Evolutionary conservation across 2,797 vertebrate species (phyloP).

Genomic region (Microctenopoma lineatum): DNA sequence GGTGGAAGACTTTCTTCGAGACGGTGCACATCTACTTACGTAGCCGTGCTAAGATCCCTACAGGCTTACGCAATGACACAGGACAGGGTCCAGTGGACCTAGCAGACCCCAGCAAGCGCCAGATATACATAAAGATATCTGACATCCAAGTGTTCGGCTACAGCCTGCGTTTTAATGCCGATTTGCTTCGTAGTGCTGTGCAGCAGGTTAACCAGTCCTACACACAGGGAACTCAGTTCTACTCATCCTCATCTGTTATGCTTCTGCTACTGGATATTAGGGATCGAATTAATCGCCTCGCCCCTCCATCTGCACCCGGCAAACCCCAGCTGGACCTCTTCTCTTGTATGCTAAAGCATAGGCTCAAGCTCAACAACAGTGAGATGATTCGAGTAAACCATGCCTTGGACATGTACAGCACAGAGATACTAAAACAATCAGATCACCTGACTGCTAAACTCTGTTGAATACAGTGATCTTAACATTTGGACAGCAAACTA

Average conservation of each 20-base stretch:
- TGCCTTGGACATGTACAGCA: constrained; percentile 99
- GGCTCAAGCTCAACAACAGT: constrained; percentile 98
- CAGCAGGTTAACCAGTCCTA: constrained; percentile 99
- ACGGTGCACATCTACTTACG: constrained; percentile 99
- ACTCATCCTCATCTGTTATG: constrained; percentile 98
- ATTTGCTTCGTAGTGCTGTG: constrained; percentile 95
- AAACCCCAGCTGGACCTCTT: constrained; percentile 99
- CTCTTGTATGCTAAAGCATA: constrained; percentile 99
- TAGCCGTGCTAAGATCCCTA: constrained; percentile 95
- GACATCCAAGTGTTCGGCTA: constrained; percentile 99
- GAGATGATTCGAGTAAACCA: constrained; percentile 99
- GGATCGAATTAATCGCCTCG: constrained; percentile 98
- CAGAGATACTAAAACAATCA: constrained; percentile 98
- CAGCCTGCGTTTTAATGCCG: constrained; percentile 96
- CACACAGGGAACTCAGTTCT: constrained; percentile 96
- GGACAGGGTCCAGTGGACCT: constrained; percentile 96
- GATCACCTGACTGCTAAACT: constrained; percentile 99
- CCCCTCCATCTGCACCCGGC: constrained; percentile 93
- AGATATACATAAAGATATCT: constrained; percentile 99
- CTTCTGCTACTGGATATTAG: constrained; percentile 96
- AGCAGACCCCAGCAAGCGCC: constrained; percentile 94
- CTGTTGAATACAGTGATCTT: constrained; percentile 84
- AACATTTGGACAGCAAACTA: constrained; percentile 48
- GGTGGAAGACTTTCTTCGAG: constrained; percentile 99
- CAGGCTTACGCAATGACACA: constrained; percentile 93